Conservation (phyloP, 1,140 invertebrate genomes). For the Drosophila nigromelanica region DNA sequence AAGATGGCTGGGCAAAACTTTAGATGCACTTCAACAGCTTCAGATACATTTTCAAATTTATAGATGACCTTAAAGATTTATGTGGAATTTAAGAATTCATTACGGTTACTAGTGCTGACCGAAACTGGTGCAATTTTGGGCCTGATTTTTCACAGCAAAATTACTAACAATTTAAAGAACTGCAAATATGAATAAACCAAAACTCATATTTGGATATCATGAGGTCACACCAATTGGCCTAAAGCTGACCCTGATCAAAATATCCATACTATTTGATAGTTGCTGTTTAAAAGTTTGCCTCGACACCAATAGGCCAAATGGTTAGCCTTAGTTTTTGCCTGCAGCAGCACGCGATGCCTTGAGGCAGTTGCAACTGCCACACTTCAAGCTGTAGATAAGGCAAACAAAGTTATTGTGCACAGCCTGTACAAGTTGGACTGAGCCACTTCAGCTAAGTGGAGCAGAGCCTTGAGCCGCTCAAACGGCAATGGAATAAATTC, state of each 20-base stretch:
- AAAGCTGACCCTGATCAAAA: slow-evolving; percentile 12
- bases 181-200: too few species aligned
- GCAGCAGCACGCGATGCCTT: slow-evolving; percentile 30
- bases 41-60: not conserved
- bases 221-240: not conserved
- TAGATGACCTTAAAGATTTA: not conserved
- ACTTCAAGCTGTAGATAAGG: slow-evolving; percentile 43
- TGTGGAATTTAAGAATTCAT: not conserved
- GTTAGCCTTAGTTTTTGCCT: slow-evolving; percentile 9
- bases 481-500: slow-evolving; percentile 12
- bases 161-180: too few species aligned
- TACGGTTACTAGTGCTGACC: too few species aligned
- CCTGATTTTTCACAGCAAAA: too few species aligned
- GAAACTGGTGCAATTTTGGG: too few species aligned
- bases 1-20: not conserved
- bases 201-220: slow-evolving; percentile 3
- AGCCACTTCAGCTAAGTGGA: slow-evolving; percentile 34
- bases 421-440: slow-evolving; percentile 1
- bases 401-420: slow-evolving; percentile 25
- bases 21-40: slow-evolving; percentile 7
- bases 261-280: not conserved
- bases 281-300: slow-evolving; percentile 21
- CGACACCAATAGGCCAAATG: slow-evolving; percentile 38
- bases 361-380: slow-evolving; percentile 8
- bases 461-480: slow-evolving; percentile 36